These are phyloP conservation scores for Caenorhabditis sinica DNA, from an alignment of 2,888 invertebrate species.

Conservation along the genomic window DNA sequence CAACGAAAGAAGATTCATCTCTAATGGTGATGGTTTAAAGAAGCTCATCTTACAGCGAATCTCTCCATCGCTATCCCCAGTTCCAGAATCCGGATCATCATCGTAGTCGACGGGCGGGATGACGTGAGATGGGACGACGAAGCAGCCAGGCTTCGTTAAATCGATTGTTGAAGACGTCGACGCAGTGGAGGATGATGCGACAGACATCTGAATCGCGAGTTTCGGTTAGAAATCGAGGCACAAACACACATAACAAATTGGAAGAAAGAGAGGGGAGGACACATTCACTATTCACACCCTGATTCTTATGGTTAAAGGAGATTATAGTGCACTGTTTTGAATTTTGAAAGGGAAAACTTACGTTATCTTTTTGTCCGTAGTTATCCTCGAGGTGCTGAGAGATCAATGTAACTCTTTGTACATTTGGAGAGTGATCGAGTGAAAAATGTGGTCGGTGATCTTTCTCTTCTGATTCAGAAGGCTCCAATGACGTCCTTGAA, in stretches of 20 bases:
- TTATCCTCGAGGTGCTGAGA: slow-evolving; percentile 83
- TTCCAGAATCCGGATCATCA: slow-evolving; percentile 82
- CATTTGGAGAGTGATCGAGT: slow-evolving; percentile 66
- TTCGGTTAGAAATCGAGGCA: slow-evolving; percentile 51
- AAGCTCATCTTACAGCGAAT: slow-evolving; percentile 65
- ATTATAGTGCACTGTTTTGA: slow-evolving; percentile 15
- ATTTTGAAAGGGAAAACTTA: slow-evolving; percentile 43
- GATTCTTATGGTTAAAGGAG: slow-evolving; percentile 35
- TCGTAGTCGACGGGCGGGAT: slow-evolving; percentile 81
- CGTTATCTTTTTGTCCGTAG: slow-evolving; percentile 76
- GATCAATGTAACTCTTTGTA: slow-evolving; percentile 80
- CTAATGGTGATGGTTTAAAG: slow-evolving; percentile 14
- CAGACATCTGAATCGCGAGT: slow-evolving; percentile 76
- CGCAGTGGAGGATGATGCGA: slow-evolving; percentile 73
- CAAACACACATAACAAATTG: slow-evolving; percentile 55
- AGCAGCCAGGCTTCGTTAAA: slow-evolving; percentile 47
- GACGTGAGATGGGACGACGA: slow-evolving; percentile 50
- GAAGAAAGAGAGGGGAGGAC: not conserved
- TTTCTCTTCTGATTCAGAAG: slow-evolving; percentile 81
- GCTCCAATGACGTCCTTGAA: slow-evolving; percentile 83
- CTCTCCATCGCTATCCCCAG: slow-evolving; percentile 80
- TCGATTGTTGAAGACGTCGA: slow-evolving; percentile 68
- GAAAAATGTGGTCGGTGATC: slow-evolving; percentile 70
- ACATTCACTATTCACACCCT: slow-evolving; percentile 56
- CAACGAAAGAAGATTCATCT: slow-evolving; percentile 22